Percentiles rank a stretch among this genome's conserved stretches.
These are phyloP conservation scores for Zelostemma sp. DNA, from an alignment of 1,140 invertebrate genomes.

Conservation along the genomic window DNA sequence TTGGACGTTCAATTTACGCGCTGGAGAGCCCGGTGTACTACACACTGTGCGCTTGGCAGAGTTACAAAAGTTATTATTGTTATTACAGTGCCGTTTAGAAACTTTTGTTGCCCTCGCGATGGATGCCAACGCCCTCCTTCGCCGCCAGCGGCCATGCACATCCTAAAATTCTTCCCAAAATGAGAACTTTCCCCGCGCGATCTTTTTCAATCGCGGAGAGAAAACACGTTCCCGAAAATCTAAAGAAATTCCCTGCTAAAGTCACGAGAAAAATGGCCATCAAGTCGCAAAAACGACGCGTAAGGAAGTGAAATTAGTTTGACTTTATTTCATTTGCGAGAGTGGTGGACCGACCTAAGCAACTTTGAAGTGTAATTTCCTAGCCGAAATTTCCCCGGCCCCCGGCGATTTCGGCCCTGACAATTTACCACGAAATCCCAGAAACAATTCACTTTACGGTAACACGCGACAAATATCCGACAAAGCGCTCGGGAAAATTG, in stretches of 20 bases:
- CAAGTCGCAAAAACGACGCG: conserved; percentile 1
- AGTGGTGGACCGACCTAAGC: conserved; percentile 20
- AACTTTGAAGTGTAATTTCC: conserved; percentile 45
- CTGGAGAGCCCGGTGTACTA: conserved; percentile 44
- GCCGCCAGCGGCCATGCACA: conserved; percentile 22
- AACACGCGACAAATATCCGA: conserved; percentile 59
- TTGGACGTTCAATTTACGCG: conserved; percentile 71
- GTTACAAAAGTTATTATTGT: conserved; percentile 71
- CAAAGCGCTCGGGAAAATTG: conserved; percentile 59
- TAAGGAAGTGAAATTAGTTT: conserved; percentile 39
- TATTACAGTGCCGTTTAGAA: conserved; percentile 70
- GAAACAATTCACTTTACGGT: conserved; percentile 63
- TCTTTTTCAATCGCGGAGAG: conserved; percentile 4
- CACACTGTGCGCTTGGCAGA: conserved; percentile 54
- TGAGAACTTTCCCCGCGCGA: conserved; percentile 16
- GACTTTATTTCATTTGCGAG: conserved; percentile 43
- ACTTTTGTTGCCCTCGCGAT: conserved; percentile 66
- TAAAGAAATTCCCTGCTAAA: too few relatives aligned
- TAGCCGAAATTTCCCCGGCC: conserved; percentile 43
- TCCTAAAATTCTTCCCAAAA: conserved; percentile 28
- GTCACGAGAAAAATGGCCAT: too few relatives aligned
- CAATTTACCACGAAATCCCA: conserved; percentile 59
- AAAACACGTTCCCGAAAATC: neutral
- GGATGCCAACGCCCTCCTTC: conserved; percentile 51
- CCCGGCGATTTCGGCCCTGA: conserved; percentile 47